Conservation (phyloP, 2,113 vertebrate species). For the Eretmodus cyanostictus region DNA sequence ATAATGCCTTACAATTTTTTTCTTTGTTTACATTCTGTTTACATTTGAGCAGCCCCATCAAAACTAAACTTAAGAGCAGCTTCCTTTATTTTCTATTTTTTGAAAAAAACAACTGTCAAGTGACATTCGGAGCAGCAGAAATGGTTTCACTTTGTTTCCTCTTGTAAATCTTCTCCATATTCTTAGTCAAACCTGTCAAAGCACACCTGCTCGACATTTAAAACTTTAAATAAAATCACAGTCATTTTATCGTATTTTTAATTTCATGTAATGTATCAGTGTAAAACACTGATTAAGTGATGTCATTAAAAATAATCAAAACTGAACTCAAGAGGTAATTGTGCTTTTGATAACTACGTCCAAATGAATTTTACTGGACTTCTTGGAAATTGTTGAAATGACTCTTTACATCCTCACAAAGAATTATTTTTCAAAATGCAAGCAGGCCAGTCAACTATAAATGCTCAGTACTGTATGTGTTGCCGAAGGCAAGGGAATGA, state of each 20-base stretch:
- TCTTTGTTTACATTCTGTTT: constrained; percentile 7
- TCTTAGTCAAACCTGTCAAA: not conserved
- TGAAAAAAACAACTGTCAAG: constrained; percentile 6
- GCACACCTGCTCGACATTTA: not conserved
- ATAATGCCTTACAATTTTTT: constrained; percentile 8
- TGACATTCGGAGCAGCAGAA: not conserved
- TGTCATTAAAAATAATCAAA: not conserved
- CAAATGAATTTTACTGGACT: not conserved
- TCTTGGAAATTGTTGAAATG: not conserved
- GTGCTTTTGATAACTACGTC: not conserved
- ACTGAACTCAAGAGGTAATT: not conserved
- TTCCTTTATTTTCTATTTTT: not conserved
- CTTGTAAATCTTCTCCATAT: not conserved
- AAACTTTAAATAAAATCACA: not conserved
- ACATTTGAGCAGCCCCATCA: not conserved
- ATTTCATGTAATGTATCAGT: not conserved
- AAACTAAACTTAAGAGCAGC: not conserved
- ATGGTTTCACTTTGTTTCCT: not conserved
- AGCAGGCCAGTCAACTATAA: not conserved
- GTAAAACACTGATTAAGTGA: not conserved
- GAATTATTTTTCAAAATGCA: not conserved
- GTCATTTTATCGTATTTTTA: not conserved
- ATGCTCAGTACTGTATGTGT: not conserved
- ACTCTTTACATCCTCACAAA: not conserved
- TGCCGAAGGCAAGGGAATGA: not conserved